These are phyloP conservation scores for Anolis sagrei DNA, from an alignment of 2,113 vertebrate genomes.

Conservation along the genomic window DNA sequence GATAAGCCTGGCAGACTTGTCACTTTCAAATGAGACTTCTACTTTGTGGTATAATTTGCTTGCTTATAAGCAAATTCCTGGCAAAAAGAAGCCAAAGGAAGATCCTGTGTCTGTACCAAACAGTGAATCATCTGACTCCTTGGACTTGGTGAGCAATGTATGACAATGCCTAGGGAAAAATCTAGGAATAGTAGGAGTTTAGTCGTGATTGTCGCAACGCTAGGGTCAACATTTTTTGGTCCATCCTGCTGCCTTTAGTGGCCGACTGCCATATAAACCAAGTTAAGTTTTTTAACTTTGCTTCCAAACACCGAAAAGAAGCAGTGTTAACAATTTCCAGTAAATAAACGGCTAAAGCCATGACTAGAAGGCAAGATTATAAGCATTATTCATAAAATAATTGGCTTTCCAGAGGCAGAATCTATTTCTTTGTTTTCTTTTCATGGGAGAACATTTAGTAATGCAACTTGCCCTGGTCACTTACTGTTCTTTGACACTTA, in stretches of 20 bases:
- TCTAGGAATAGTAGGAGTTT: not conserved
- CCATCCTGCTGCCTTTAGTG: not conserved
- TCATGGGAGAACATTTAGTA: not conserved
- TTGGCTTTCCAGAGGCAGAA: not conserved
- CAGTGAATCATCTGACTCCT: conserved; percentile 46
- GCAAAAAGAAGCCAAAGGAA: conserved; percentile 62
- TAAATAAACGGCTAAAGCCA: not conserved
- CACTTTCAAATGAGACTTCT: conserved; percentile 70
- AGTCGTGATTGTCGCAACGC: not conserved
- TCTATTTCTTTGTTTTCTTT: not conserved
- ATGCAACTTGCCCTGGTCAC: not conserved
- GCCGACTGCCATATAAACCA: not conserved
- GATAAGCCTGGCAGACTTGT: conserved; percentile 79
- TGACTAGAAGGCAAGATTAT: not conserved
- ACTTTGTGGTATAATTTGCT: conserved; percentile 83
- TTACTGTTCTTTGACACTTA: not conserved
- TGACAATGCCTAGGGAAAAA: not conserved
- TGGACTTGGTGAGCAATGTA: conserved; percentile 78
- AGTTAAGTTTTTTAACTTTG: not conserved
- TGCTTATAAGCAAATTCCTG: conserved; percentile 70
- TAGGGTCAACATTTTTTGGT: not conserved
- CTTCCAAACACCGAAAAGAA: not conserved
- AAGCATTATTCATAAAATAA: not conserved
- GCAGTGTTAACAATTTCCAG: not conserved
- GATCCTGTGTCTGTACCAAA: conserved; percentile 56